A percentile compares a stretch with the other conserved stretches of the same genome.
phyloP scores from a whole-genome alignment of 2,797 vertebrate species.

The Alectoris magna region DNA sequence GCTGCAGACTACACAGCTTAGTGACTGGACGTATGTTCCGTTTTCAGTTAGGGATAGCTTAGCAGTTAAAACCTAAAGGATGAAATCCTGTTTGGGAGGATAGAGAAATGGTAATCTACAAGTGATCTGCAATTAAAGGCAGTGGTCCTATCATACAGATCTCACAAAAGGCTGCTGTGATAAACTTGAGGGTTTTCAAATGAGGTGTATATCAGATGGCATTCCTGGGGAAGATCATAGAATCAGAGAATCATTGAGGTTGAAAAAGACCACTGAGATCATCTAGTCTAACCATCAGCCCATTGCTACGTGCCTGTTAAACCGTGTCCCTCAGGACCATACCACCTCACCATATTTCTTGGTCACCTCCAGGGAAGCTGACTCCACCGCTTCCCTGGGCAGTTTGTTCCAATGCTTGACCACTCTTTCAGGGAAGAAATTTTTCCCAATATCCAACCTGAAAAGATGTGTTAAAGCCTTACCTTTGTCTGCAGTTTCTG shows the following conservation, averaged over 20 bases:
- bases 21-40: background rate
- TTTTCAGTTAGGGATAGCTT: background rate
- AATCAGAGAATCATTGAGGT: no score
- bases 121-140: background rate
- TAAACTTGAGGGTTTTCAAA: background rate
- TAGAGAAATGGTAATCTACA: background rate
- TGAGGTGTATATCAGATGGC: background rate
- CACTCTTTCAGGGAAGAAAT: no score
- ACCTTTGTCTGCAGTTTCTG: background rate
- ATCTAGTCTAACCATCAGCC: no score
- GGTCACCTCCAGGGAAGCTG: no score
- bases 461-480: background rate
- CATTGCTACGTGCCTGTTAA: no score
- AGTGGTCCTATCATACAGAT: background rate
- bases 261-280: no score
- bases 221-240: background rate
- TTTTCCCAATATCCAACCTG: no score
- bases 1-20: background rate
- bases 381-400: no score
- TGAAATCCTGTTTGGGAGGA: background rate
- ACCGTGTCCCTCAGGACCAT: no score
- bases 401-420: no score
- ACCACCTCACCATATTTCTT: no score
- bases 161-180: background rate
- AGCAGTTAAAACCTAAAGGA: background rate